Evolutionary conservation across 2,888 invertebrate genomes (phyloP).

Genomic region (Gymnocheta viridis): DNA sequence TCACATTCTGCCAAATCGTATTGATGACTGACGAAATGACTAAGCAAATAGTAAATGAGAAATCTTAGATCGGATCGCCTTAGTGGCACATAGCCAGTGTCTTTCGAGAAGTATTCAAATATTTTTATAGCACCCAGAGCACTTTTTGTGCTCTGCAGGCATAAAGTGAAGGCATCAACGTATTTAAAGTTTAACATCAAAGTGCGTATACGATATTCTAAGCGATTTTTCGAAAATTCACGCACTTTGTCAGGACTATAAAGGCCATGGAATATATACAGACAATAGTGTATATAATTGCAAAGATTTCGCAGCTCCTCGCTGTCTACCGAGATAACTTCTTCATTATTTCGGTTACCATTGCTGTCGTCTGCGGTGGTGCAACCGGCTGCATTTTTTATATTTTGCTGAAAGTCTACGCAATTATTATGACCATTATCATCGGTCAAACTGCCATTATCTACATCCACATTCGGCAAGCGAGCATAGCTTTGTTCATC

Average conservation of each 20-base stretch:
- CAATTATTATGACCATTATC: constrained; percentile 52
- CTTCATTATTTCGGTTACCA: constrained; percentile 9
- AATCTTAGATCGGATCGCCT: constrained; percentile 81
- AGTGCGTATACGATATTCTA: constrained; percentile 81
- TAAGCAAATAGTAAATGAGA: constrained; percentile 81
- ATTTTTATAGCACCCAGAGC: constrained; percentile 79
- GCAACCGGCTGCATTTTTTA: constrained; percentile 35
- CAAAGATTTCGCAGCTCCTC: constrained; percentile 71
- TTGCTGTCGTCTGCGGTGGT: not conserved
- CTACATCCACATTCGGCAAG: constrained; percentile 74
- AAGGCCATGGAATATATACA: constrained; percentile 81
- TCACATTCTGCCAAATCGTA: constrained; percentile 80
- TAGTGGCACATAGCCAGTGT: constrained; percentile 81
- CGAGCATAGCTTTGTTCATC: constrained; percentile 80
- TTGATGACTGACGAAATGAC: constrained; percentile 79
- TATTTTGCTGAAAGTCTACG: constrained; percentile 29
- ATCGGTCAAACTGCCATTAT: constrained; percentile 68
- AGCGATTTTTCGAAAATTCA: constrained; percentile 77
- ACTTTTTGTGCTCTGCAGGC: constrained; percentile 78
- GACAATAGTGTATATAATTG: constrained; percentile 82
- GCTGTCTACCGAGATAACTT: constrained; percentile 61
- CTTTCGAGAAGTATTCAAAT: constrained; percentile 82
- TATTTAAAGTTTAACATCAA: constrained; percentile 82
- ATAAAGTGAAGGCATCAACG: constrained; percentile 80
- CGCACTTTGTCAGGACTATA: constrained; percentile 81